These are phyloP conservation scores for Grus americana DNA, from an alignment of 2,113 vertebrate genomes.

Conservation along the genomic window DNA sequence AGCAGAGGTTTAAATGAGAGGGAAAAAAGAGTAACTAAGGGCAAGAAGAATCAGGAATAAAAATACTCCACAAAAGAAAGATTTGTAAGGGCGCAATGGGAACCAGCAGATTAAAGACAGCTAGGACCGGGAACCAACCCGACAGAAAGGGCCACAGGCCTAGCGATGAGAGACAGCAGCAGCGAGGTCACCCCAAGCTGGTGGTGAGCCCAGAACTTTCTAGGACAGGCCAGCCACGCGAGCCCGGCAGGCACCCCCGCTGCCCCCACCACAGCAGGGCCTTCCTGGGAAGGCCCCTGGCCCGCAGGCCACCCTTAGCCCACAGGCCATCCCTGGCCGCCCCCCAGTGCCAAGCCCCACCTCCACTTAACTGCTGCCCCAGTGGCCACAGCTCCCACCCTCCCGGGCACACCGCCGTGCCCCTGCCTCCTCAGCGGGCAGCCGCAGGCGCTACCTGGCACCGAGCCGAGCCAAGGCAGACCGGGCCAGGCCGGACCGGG, in stretches of 20 bases:
- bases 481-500: too few species aligned
- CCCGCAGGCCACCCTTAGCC: not conserved
- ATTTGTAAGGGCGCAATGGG: too few species aligned
- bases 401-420: not conserved
- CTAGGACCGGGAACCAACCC: not conserved
- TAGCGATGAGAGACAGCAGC: too few species aligned
- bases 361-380: not conserved
- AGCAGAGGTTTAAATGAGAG: not conserved
- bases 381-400: not conserved
- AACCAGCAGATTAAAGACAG: not conserved
- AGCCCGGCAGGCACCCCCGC: not conserved
- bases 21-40: not conserved
- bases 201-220: not conserved
- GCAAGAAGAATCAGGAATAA: not conserved
- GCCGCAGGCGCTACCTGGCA: not conserved
- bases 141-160: not conserved
- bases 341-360: not conserved
- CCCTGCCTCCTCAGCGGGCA: not conserved
- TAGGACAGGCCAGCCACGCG: accelerated
- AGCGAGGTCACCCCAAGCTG: accelerated
- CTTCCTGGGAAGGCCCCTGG: not conserved
- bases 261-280: not conserved
- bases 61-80: not conserved
- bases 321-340: not conserved
- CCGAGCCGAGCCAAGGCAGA: too few species aligned